Evolutionary conservation across 2,888 invertebrate genomes (phyloP).

Genomic region (Cryptocephalus moraei): DNA sequence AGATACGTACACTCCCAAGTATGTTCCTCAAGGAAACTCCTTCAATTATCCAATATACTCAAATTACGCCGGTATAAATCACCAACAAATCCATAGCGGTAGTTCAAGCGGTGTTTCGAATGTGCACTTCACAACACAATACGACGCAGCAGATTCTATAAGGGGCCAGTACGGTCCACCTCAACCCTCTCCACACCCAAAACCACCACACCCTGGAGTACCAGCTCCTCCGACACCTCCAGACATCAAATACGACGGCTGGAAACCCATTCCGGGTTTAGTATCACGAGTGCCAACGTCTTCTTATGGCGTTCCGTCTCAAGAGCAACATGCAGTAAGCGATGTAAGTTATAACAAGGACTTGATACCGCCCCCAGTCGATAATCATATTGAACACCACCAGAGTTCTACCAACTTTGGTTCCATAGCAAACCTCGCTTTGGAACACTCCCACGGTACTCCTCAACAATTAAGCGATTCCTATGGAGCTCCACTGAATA

Average conservation of each 20-base stretch:
- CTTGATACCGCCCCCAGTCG: constrained; percentile 27
- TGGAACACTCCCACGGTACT: constrained; percentile 13
- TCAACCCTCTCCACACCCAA: constrained; percentile 44
- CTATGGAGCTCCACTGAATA: constrained; percentile 43
- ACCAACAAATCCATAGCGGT: background rate
- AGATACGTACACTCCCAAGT: constrained; percentile 9
- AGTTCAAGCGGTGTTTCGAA: background rate
- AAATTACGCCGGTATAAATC: background rate
- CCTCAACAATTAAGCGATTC: constrained; percentile 38
- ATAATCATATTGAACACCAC: constrained; percentile 14
- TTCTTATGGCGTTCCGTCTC: constrained; percentile 27
- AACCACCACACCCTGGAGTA: constrained; percentile 55
- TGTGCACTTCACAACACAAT: background rate
- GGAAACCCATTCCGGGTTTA: constrained; percentile 75
- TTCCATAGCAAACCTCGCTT: constrained; percentile 9
- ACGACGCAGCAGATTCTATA: constrained; percentile 2
- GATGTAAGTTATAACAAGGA: constrained; percentile 27
- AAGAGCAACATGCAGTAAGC: constrained; percentile 12
- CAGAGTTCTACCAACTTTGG: constrained; percentile 4
- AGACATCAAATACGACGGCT: constrained; percentile 70
- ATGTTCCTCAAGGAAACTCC: background rate
- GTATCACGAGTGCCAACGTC: constrained; percentile 30
- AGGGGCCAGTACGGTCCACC: constrained; percentile 45
- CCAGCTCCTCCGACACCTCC: constrained; percentile 68
- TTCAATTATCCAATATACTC: background rate